Evolutionary conservation across 2,888 invertebrate genomes (phyloP), one percentile per base, ranked within the genome.

Genomic region (Tipula lateralis): DNA sequence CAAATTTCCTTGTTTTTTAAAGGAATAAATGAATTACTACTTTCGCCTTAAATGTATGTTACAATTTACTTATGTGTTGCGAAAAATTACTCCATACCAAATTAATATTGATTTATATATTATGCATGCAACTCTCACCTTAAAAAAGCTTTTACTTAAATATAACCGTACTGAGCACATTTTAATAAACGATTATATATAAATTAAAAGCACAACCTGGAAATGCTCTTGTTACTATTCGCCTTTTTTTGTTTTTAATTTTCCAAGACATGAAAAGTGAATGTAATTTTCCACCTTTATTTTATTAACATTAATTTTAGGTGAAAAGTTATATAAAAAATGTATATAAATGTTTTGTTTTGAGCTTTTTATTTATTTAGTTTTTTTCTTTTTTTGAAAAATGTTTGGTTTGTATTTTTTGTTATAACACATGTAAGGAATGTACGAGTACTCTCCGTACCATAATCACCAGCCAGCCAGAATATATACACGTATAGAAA

Each of bases 311-410:
- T 66, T 66, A 66, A 66, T 66, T 66, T 66, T 66, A 66, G 66
- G 66, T 66, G 66, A 66, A 66, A 24, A 66, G 66, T 66, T 66
- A 66, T 24, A 66, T 66, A 66, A 66, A 66, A 66, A 66, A 66
- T 66, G 6, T 66, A 66, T 66, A 66, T 24, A 66, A 66, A 24
- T 66, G 66, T 66, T 66, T 66, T 66, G 66, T 66, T 66, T 66
- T 66, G 19, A 12, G 24, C 19, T 66, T 24, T 7, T 66, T 66
- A n/a, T 19, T 24, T 19, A 66, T 7, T 66, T 66, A n/a, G 66
- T 24, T 19, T 24, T 66, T 66, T 66, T 66, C 24, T 13, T 24
- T 66, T 3, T 24, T 24, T 24, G 66, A 19, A 66, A 24, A 44
- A n/a, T 44, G 19, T 19, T 24, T 66, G 66, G 66, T 66, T 66